Base-by-base conservation (phyloP, 2,888 invertebrate genomes). In the Tetramorium bicarinatum region DNA sequence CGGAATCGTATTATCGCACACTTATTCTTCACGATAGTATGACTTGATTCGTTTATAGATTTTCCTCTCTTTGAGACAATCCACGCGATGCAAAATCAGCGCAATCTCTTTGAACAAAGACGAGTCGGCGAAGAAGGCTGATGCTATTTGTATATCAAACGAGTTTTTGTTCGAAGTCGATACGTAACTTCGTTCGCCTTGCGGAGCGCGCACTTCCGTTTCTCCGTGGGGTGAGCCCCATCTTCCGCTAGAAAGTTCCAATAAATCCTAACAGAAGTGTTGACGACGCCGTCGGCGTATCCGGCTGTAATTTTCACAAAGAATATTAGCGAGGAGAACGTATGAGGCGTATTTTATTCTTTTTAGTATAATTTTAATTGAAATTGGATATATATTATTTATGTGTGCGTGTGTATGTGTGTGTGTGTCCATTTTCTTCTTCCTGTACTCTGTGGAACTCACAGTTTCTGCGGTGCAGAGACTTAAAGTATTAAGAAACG, bases 181-280 rank as follows among this genome's bases (percentile, higher is more conserved):
- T 77, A 71, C 86, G 72, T 83, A 87, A 87, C 85, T 89, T 87
- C 64, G 84, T 85, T 81, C 83, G 77, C 79, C 56, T 69, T 72
- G 61, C 79, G 84, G 62, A 82, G 83, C 83, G 82, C 79, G 77
- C 61, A 83, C 76, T 88, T 88, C 85, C 69, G 81, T 83, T 87
- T 85, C 85, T 85, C 82, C 67, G 79, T 76, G 71, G 79, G 82
- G 21, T 47, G 52, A 80, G 61, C 34, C n/a, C 54, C 47, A 67
- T 80, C 64, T 77, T 77, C 47, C 59, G 71, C 71, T 38, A 59
- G 83, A 88, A 90, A 88, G 83, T 90, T 87, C 87, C 87, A 88
- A 91, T 90, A 88, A 91, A 89, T 90, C 87, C 85, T 85, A 85
- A 77, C 76, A 71, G 71, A 88, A 90, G 84, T 90, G 84, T 82